Evolutionary conservation across 2,797 vertebrate species (phyloP).

Genomic region (Dermochelys coriacea): DNA sequence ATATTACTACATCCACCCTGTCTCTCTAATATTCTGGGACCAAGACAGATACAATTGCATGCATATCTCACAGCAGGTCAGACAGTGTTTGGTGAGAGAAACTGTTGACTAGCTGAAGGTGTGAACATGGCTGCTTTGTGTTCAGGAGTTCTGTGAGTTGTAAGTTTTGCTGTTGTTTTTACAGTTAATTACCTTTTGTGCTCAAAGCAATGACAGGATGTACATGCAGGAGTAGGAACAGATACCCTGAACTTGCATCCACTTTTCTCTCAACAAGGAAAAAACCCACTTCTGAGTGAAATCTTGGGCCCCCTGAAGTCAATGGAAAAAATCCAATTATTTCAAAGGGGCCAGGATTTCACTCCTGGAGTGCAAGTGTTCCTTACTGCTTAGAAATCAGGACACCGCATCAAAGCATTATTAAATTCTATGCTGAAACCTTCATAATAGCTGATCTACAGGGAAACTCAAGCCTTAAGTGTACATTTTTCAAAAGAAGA

Average conservation of each 20-base stretch:
- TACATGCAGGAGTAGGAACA: neutral
- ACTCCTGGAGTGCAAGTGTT: neutral
- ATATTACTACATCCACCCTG: neutral
- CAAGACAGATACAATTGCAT: neutral
- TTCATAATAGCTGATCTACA: neutral
- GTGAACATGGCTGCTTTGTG: neutral
- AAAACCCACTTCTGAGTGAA: neutral
- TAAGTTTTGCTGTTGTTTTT: neutral
- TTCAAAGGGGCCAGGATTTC: neutral
- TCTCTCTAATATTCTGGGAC: neutral
- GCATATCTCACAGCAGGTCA: neutral
- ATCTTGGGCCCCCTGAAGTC: neutral
- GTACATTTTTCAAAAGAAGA: neutral
- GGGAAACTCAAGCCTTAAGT: neutral
- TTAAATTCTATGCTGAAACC: neutral
- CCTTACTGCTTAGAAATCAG: neutral
- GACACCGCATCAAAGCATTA: neutral
- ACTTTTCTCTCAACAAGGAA: neutral
- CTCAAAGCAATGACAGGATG: neutral
- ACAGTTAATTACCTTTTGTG: neutral
- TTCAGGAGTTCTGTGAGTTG: fast-evolving
- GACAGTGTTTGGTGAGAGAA: neutral
- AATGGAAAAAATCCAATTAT: neutral
- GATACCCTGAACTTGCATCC: neutral
- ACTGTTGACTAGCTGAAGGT: neutral